Evolutionary conservation across 2,888 invertebrate species (phyloP).

Genomic region (Drosophila multiciliata): DNA sequence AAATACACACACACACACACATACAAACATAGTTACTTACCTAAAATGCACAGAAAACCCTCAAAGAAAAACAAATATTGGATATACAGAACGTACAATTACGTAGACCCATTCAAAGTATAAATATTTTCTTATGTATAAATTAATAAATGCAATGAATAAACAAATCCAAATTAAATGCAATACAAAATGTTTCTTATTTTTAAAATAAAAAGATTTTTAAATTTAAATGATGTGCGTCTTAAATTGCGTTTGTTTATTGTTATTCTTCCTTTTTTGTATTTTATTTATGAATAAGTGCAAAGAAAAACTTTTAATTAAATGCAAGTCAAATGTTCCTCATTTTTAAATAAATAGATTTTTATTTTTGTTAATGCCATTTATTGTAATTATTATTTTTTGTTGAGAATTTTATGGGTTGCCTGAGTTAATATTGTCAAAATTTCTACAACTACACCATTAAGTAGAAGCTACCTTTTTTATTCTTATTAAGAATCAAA

Average conservation of each 20-base stretch:
- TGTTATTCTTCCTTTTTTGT: not conserved
- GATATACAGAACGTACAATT: slow-evolving; percentile 21
- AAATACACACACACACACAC: not conserved
- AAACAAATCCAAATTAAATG: slow-evolving; percentile 23
- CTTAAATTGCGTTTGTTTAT: not conserved
- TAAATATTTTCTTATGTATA: slow-evolving; percentile 42
- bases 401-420: not conserved
- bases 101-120: slow-evolving; percentile 43
- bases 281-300: not conserved
- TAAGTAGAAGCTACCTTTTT: not conserved
- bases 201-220: not conserved
- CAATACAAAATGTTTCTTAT: not conserved
- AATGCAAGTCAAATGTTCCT: not conserved
- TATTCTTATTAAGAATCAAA: not conserved
- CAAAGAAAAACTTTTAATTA: not conserved
- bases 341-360: not conserved
- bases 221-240: not conserved
- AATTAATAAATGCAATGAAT: slow-evolving; percentile 61
- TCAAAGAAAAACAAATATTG: slow-evolving; percentile 12
- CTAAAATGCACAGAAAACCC: slow-evolving; percentile 5
- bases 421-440: not conserved
- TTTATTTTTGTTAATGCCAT: not conserved
- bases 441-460: not conserved
- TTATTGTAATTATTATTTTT: not conserved
- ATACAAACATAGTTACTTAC: not conserved